phyloP scores from a whole-genome alignment of 2,797 vertebrate genomes.

The Crenichthys baileyi region DNA sequence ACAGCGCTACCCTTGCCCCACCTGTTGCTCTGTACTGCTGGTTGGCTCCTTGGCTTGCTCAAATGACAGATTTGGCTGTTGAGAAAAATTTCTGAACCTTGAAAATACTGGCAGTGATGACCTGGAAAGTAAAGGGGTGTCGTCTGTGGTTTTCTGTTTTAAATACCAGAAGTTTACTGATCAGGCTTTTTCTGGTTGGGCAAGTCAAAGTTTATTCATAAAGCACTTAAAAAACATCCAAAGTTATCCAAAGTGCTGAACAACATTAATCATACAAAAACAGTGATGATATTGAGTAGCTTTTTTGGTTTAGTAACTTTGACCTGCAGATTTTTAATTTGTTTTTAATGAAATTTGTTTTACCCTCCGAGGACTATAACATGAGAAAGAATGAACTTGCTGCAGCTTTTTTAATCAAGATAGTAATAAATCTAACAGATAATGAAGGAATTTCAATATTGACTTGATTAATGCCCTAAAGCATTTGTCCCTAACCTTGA shows the following conservation, averaged over 20 bases:
- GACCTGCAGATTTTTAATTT: neutral
- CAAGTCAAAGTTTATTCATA: neutral
- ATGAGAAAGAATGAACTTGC: neutral
- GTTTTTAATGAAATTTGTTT: neutral
- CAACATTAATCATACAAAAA: neutral
- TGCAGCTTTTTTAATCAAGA: neutral
- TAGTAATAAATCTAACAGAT: neutral
- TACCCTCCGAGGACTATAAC: neutral
- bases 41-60: neutral
- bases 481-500: neutral
- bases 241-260: neutral
- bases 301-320: neutral
- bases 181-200: neutral
- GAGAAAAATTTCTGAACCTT: too few relatives aligned
- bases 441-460: neutral
- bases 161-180: neutral
- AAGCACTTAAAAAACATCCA: neutral
- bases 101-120: neutral
- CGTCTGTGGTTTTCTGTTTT: neutral
- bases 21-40: too few relatives aligned
- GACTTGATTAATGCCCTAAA: neutral
- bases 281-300: neutral
- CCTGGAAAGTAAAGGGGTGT: neutral
- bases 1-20: neutral
- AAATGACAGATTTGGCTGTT: neutral